phyloP scores from a whole-genome alignment of 2,888 invertebrate species.

The Pterostichus madidus region DNA sequence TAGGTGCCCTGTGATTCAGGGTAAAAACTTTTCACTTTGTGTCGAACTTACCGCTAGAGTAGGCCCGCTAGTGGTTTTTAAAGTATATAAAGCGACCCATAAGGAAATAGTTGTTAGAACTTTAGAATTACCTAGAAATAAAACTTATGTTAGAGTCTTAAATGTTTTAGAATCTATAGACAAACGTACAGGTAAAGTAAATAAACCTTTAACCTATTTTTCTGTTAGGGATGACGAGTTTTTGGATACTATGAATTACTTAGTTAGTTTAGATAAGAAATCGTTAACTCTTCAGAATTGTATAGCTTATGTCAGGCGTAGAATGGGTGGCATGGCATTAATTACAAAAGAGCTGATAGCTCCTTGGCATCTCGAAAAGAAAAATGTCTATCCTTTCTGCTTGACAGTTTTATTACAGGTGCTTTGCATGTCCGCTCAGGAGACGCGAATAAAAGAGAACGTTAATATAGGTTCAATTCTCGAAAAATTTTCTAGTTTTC shows the following conservation, averaged over 20 bases:
- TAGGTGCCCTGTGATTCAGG: neutral
- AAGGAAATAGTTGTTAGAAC: neutral
- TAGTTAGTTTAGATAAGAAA: neutral
- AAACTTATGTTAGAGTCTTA: neutral
- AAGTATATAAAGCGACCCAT: neutral
- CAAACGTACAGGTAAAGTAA: neutral
- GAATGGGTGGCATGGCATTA: neutral
- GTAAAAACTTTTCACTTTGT: neutral
- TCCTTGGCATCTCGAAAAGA: neutral
- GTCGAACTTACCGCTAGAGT: neutral
- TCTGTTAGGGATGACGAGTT: neutral
- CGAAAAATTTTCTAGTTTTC: too few species aligned
- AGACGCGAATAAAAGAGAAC: too few species aligned
- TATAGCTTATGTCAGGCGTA: too few species aligned
- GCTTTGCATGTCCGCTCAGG: too few species aligned
- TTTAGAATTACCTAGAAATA: neutral
- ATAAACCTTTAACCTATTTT: neutral
- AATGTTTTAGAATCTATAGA: neutral
- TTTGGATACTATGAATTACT: neutral
- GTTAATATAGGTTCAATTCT: too few species aligned
- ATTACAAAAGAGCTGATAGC: neutral
- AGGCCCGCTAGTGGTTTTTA: neutral
- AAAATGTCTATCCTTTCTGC: too few species aligned
- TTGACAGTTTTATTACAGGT: too few species aligned
- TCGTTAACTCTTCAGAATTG: too few species aligned